These are phyloP conservation scores for Lordiphosa mommai DNA, from an alignment of 1,140 invertebrate species.

Conservation along the genomic window DNA sequence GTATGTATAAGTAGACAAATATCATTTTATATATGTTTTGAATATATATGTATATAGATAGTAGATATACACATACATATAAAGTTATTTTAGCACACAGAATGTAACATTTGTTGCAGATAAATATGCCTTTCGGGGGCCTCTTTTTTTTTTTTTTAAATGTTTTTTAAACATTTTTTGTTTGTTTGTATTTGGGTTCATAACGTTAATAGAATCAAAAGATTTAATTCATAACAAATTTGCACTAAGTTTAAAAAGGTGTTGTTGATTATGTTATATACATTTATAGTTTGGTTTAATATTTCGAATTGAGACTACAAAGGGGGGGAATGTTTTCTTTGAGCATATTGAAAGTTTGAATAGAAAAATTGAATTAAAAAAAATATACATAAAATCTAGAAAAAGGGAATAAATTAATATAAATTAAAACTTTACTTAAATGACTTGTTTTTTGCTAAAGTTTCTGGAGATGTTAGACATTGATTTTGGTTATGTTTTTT, in stretches of 20 bases:
- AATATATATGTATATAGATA: constrained; percentile 36
- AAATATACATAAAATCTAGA: background rate
- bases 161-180: constrained; percentile 57
- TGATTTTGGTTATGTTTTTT: too few species aligned
- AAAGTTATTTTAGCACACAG: constrained; percentile 56
- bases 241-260: constrained; percentile 48
- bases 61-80: constrained; percentile 12
- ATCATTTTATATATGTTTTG: constrained; percentile 36
- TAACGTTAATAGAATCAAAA: constrained; percentile 50
- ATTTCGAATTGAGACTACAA: constrained; percentile 20
- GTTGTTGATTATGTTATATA: constrained; percentile 45
- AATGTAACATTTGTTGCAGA: constrained; percentile 72
- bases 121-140: constrained; percentile 66
- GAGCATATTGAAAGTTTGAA: constrained; percentile 31
- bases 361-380: background rate
- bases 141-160: constrained; percentile 22
- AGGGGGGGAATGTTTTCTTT: constrained; percentile 29
- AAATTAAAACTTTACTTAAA: background rate
- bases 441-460: background rate
- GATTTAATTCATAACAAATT: constrained; percentile 47
- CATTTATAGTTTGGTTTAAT: constrained; percentile 22
- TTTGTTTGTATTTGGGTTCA: constrained; percentile 24
- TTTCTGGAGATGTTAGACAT: background rate
- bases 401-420: background rate
- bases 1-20: constrained; percentile 28